Evolutionary conservation across 2,797 vertebrate genomes (phyloP).

Genomic region (Epinephelus awoara): DNA sequence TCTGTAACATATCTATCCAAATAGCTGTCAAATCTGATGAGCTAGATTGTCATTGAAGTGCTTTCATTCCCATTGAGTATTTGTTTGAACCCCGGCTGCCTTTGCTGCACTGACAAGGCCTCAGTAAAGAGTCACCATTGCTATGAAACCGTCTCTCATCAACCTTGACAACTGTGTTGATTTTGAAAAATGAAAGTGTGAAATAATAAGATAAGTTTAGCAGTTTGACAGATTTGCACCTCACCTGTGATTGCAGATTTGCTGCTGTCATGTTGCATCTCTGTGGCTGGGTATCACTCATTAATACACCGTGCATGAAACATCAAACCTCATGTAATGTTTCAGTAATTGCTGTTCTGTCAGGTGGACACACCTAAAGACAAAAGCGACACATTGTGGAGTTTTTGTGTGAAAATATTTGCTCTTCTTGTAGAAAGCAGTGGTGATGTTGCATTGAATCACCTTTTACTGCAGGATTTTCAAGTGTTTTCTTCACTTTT

Average conservation of each 20-base stretch:
- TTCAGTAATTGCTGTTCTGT: not conserved
- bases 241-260: slow-evolving; percentile 17
- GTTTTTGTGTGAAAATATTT: not conserved
- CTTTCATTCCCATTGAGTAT: slow-evolving; percentile 11
- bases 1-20: not conserved
- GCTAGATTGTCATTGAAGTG: not conserved
- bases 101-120: slow-evolving; percentile 4
- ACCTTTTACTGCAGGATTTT: not conserved
- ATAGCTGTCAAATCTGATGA: slow-evolving; percentile 12
- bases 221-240: slow-evolving; percentile 9
- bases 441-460: not conserved
- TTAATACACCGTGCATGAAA: not conserved
- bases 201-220: slow-evolving; percentile 15
- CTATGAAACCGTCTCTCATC: slow-evolving; percentile 11
- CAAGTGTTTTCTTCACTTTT: too few relatives aligned
- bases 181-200: slow-evolving; percentile 10
- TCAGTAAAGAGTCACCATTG: slow-evolving; percentile 2
- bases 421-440: not conserved
- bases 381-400: not conserved
- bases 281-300: not conserved
- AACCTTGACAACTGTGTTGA: slow-evolving; percentile 20
- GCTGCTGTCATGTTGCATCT: slow-evolving; percentile 12
- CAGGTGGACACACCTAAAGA: not conserved
- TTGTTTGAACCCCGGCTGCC: slow-evolving; percentile 24
- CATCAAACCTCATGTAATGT: not conserved